Evolutionary conservation across 1,140 invertebrate genomes (phyloP), one percentile per base, ranked within the genome.

Genomic region (Rhynchophorus ferrugineus): DNA sequence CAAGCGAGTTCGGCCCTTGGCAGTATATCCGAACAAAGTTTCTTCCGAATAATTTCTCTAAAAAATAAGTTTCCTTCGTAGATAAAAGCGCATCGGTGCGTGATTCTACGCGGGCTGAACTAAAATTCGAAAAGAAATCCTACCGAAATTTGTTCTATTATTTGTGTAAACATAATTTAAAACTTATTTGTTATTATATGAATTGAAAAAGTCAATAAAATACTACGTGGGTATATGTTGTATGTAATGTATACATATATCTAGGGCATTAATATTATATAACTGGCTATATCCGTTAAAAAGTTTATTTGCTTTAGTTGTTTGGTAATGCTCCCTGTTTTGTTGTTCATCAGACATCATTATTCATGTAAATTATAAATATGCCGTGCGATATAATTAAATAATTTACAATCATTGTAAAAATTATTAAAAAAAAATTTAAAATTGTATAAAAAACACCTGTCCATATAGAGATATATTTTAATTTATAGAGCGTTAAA

Each of bases 201-300:
- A 17, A 38, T 7, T 38, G 16, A 38, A 38, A 38, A 38, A 13
- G 20, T 21, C 17, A 13, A 44, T 29, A 44, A 20, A 19, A 19
- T 20, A 9, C 18, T 44, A 13, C 13, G 20, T 18, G 14, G 20
- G n/a, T 29, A 11, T 21, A 36, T 41, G 39, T 48, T 41, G 38
- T 43, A 39, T 39, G 45, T 48, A 54, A 42, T 50, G 48, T 56
- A 48, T 48, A 50, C 49, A 54, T 33, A 48, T 48, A 54, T 54
- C 41, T 44, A 19, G 43, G 43, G 43, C 43, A 44, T 29, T 44
- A 29, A 44, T 29, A 44, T 44, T 33, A 34, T 34, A 29, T 44
- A 44, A 44, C 21, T 44, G 43, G 20, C 19, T 44, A 44, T 44
- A 44, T 44, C 43, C 43, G 43, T 44, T 44, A 44, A 44, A 44